Percentiles rank a stretch among this genome's conserved stretches.
These are phyloP conservation scores for Danaus melanippus DNA, from an alignment of 1,140 invertebrate genomes.

Conservation along the genomic window DNA sequence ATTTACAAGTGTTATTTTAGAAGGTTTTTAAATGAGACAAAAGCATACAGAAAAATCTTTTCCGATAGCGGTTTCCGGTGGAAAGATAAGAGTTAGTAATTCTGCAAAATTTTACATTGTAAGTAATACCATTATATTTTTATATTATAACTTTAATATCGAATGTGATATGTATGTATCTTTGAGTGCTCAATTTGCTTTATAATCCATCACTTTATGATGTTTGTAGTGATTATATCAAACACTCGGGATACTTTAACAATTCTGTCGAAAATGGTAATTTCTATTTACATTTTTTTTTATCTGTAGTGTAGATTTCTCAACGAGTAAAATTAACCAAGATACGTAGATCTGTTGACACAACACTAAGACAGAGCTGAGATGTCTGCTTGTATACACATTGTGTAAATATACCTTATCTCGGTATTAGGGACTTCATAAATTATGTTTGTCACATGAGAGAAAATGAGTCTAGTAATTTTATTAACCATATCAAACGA, in stretches of 20 bases:
- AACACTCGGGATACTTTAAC: slow-evolving; percentile 31
- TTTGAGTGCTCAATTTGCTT: too few species aligned
- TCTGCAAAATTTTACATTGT: too few species aligned
- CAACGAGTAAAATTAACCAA: slow-evolving; percentile 63
- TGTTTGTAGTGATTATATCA: slow-evolving; percentile 24
- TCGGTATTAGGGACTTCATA: slow-evolving; percentile 68
- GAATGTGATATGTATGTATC: too few species aligned
- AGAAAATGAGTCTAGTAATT: slow-evolving; percentile 46
- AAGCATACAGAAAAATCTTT: too few species aligned
- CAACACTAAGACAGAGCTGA: slow-evolving; percentile 62
- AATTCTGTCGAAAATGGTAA: slow-evolving; percentile 42
- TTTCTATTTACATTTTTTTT: slow-evolving; percentile 52
- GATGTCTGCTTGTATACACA: slow-evolving; percentile 57
- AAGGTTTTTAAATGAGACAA: too few species aligned
- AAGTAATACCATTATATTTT: too few species aligned
- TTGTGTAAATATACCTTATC: slow-evolving; percentile 68
- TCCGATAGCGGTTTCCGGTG: too few species aligned
- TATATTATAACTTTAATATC: too few species aligned
- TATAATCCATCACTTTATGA: not conserved
- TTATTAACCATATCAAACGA: too few species aligned
- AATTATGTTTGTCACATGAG: slow-evolving; percentile 69
- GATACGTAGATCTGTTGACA: slow-evolving; percentile 66
- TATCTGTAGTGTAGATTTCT: slow-evolving; percentile 61
- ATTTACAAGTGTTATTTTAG: too few species aligned
- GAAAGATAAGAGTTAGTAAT: too few species aligned